A percentile compares a stretch with the other conserved stretches of the same genome.
phyloP scores from a whole-genome alignment of 2,888 invertebrate genomes.

The Noctua janthe region DNA sequence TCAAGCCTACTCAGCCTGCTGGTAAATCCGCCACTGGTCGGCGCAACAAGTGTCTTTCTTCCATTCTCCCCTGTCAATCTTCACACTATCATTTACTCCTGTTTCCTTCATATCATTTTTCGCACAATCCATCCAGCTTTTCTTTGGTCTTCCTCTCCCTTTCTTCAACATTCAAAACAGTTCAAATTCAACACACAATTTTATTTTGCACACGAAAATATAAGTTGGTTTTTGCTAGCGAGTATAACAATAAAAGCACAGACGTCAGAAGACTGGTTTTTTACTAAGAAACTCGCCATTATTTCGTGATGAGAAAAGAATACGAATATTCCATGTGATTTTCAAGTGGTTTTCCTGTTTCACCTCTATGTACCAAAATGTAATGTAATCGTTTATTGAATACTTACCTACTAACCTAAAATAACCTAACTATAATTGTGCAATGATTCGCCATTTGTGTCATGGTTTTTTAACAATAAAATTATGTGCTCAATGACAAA shows the following conservation, averaged over 20 bases:
- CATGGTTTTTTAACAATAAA: not conserved
- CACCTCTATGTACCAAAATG: not conserved
- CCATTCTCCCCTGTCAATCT: too few species aligned
- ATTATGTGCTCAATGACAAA: not conserved
- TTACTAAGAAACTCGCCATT: constrained; percentile 12
- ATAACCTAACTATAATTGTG: not conserved
- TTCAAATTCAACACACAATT: not conserved
- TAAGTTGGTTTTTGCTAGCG: not conserved
- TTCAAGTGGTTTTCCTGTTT: constrained; percentile 30
- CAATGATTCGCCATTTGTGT: not conserved
- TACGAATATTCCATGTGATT: not conserved
- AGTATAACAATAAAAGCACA: constrained; percentile 4
- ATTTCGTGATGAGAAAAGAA: constrained; percentile 10
- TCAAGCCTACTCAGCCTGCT: too few species aligned
- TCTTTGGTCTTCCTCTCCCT: too few species aligned
- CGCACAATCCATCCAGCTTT: too few species aligned
- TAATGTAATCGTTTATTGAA: not conserved
- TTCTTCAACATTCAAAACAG: too few species aligned
- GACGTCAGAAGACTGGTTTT: constrained; percentile 30
- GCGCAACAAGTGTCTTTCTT: too few species aligned
- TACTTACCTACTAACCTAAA: not conserved
- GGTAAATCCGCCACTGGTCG: too few species aligned
- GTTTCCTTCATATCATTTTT: too few species aligned
- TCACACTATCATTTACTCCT: too few species aligned
- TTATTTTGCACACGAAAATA: not conserved